Evolutionary conservation across 1,140 invertebrate genomes (phyloP).

Genomic region (Drosophila busckii): DNA sequence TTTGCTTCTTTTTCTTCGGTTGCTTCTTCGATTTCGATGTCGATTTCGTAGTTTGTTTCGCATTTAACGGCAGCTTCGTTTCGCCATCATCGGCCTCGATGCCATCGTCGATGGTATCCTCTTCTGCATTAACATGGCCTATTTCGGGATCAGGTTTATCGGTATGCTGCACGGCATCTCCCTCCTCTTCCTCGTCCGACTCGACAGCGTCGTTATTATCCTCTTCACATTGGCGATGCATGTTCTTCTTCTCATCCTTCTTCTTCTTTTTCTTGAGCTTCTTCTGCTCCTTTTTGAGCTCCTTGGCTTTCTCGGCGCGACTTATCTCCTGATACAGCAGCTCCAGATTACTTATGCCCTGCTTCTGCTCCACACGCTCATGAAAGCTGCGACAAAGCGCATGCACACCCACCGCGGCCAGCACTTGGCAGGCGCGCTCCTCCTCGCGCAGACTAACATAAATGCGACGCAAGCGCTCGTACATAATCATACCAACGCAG

Average conservation of each 20-base stretch:
- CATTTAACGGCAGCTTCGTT: slow-evolving; percentile 17
- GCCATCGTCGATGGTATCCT: slow-evolving; percentile 46
- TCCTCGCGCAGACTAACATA: slow-evolving; percentile 91
- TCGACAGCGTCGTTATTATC: slow-evolving; percentile 39
- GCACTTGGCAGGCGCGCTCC: slow-evolving; percentile 93
- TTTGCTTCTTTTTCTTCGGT: slow-evolving; percentile 66
- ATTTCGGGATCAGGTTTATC: slow-evolving; percentile 7
- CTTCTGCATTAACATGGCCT: slow-evolving; percentile 17
- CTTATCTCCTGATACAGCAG: slow-evolving; percentile 89
- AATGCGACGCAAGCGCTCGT: slow-evolving; percentile 91
- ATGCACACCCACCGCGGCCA: slow-evolving; percentile 92
- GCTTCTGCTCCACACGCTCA: slow-evolving; percentile 92
- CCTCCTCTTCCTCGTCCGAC: slow-evolving; percentile 41
- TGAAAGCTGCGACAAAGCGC: slow-evolving; percentile 93
- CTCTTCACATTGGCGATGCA: slow-evolving; percentile 55
- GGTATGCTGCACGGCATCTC: slow-evolving; percentile 20
- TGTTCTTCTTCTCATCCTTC: slow-evolving; percentile 83
- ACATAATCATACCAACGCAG: slow-evolving; percentile 94
- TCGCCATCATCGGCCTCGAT: slow-evolving; percentile 24
- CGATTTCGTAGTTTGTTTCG: slow-evolving; percentile 62
- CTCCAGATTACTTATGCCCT: slow-evolving; percentile 92
- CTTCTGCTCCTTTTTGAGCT: slow-evolving; percentile 91
- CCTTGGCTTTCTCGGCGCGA: slow-evolving; percentile 89
- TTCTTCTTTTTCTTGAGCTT: slow-evolving; percentile 93
- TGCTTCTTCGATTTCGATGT: slow-evolving; percentile 75